phyloP scores from a whole-genome alignment of 2,888 invertebrate genomes.

The Eupsilia transversa region DNA sequence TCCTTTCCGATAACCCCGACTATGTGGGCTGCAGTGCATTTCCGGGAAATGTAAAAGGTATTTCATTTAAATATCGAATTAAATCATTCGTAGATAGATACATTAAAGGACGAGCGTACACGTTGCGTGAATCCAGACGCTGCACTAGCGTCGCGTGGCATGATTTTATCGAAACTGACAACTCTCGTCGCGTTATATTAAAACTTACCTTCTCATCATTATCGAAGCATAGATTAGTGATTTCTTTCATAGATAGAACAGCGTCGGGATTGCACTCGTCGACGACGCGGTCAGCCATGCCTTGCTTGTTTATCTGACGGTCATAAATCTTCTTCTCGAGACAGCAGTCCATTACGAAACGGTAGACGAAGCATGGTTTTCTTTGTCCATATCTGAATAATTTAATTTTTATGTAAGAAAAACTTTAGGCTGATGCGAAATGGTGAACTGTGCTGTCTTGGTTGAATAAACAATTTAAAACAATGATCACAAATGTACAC shows the following conservation, averaged over 20 bases:
- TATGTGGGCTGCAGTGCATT: neutral
- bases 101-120: neutral
- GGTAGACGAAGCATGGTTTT: conserved; percentile 98
- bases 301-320: conserved; percentile 99
- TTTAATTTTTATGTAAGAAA: neutral
- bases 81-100: neutral
- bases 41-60: neutral
- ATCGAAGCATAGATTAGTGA: conserved; percentile 97
- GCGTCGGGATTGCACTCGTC: conserved; percentile 99
- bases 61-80: neutral
- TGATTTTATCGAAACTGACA: neutral
- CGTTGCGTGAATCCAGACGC: neutral
- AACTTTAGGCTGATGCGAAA: neutral
- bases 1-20: neutral
- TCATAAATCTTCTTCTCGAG: conserved; percentile 99
- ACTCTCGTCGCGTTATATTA: too few species aligned
- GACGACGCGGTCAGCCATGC: conserved; percentile 99
- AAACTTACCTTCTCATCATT: conserved; percentile 92
- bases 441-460: too few species aligned
- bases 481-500: neutral
- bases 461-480: neutral
- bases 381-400: conserved; percentile 93
- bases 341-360: conserved; percentile 99
- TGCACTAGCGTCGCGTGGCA: neutral
- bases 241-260: conserved; percentile 96